Evolutionary conservation across 1,140 invertebrate genomes (phyloP), one percentile per base, ranked within the genome.

Genomic region (Aphelenchoides fujianensis): DNA sequence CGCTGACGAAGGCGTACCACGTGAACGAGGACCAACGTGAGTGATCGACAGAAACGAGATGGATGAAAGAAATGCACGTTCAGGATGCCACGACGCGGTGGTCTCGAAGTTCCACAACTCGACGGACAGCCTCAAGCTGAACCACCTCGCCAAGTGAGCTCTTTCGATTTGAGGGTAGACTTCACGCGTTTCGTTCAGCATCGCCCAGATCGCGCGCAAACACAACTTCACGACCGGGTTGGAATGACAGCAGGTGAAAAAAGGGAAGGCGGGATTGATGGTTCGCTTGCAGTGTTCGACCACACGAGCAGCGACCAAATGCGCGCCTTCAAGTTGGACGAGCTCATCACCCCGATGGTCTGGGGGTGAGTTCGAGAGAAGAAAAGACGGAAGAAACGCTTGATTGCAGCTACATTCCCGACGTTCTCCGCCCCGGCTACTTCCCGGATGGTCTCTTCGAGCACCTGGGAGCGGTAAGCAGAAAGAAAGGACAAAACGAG

Each of bases 1-100:
- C 19, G 85, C 82, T 70, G 86, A 87, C 83, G 86, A 87, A n/a
- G 79, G 86, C 78, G 3, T 79, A 55, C 35, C 79, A 81, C 19
- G 74, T 79, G 27, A 73, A 62, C 16, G 28, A 79, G 71, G 76
- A 81, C 59, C 23, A 70, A 41, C 32, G 71, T 3, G n/a, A n/a
- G n/a, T n/a, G n/a, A n/a, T n/a, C n/a, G n/a, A n/a, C n/a, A n/a
- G n/a, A n/a, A n/a, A n/a, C n/a, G n/a, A n/a, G n/a, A n/a, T n/a
- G n/a, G n/a, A n/a, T n/a, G n/a, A n/a, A n/a, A n/a, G n/a, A n/a
- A n/a, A n/a, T n/a, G n/a, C n/a, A n/a, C n/a, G n/a, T n/a, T n/a
- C n/a, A n/a, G n/a, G n/a, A n/a, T 79, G 77, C 35, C 31, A 55
- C n/a, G 23, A 61, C 1, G 57, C 57, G 16, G 52, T 79, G n/a